Evolutionary conservation across 1,140 invertebrate species (phyloP).

Genomic region (Pachyrhynchus sulphureomaculatus): DNA sequence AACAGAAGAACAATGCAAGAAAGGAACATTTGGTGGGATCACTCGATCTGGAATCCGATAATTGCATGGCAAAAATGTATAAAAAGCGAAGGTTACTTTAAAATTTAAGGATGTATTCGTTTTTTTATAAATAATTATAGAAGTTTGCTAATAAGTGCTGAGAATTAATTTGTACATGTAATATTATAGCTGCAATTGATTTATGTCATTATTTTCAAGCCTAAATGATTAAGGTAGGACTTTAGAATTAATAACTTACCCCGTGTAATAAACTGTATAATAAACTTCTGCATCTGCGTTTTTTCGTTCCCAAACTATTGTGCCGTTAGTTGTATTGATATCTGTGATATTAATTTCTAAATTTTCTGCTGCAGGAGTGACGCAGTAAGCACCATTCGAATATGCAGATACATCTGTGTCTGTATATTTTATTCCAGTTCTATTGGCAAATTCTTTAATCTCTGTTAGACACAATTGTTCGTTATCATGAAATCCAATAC

Average conservation of each 20-base stretch:
- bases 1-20: too few species aligned
- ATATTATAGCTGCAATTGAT: too few species aligned
- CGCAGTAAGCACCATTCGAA: constrained; percentile 67
- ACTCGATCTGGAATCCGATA: too few species aligned
- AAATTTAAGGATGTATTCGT: background rate
- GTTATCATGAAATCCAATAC: constrained; percentile 73
- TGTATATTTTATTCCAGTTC: constrained; percentile 18
- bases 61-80: too few species aligned
- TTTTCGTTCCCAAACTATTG: constrained; percentile 60
- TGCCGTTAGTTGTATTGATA: constrained; percentile 41
- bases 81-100: too few species aligned
- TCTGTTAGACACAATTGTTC: constrained; percentile 69
- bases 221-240: too few species aligned
- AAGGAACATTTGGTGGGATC: too few species aligned
- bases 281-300: constrained; percentile 75
- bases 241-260: too few species aligned
- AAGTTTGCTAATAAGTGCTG: too few species aligned
- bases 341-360: constrained; percentile 50
- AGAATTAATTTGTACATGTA: too few species aligned
- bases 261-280: constrained; percentile 76
- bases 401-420: constrained; percentile 56
- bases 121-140: background rate
- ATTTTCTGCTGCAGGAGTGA: constrained; percentile 55
- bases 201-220: too few species aligned
- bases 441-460: constrained; percentile 60